Evolutionary conservation across 2,113 vertebrate genomes (phyloP).

Genomic region (Triplophysa dalaica): DNA sequence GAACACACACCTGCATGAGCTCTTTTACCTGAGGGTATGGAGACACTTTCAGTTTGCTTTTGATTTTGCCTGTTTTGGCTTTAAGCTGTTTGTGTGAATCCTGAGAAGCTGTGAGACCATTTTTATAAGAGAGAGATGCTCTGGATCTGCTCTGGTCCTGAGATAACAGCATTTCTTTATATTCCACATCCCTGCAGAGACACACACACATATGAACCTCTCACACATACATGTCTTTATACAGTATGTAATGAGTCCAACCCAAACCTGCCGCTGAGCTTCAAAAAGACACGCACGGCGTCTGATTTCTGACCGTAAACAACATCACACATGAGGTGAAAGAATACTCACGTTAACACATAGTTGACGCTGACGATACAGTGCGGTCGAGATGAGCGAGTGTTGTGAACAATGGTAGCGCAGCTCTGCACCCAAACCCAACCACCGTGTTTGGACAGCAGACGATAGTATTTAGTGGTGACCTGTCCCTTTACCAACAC

Average conservation of each 20-base stretch:
- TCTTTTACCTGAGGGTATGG: slow-evolving; percentile 85
- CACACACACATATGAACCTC: slow-evolving; percentile 10
- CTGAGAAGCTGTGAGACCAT: slow-evolving; percentile 77
- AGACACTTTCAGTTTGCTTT: slow-evolving; percentile 79
- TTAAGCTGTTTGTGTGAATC: slow-evolving; percentile 83
- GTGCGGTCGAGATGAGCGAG: slow-evolving; percentile 92
- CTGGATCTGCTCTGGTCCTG: slow-evolving; percentile 83
- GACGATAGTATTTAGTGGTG: slow-evolving; percentile 92
- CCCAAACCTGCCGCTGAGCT: no score
- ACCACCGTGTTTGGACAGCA: slow-evolving; percentile 89
- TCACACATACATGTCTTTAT: neutral
- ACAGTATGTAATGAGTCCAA: no score
- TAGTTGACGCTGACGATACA: slow-evolving; percentile 98
- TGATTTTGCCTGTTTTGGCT: slow-evolving; percentile 81
- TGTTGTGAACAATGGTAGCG: slow-evolving; percentile 94
- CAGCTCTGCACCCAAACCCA: slow-evolving; percentile 98
- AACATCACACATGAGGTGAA: neutral
- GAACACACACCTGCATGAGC: neutral
- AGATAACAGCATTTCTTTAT: slow-evolving; percentile 87
- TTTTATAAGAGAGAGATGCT: slow-evolving; percentile 78
- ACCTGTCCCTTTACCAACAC: slow-evolving; percentile 95
- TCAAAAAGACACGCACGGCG: no score
- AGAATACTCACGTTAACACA: slow-evolving; percentile 90
- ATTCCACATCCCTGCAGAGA: slow-evolving; percentile 83
- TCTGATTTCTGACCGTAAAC: neutral